These are phyloP conservation scores for Magallana ariakensis DNA, from an alignment of 1,140 invertebrate genomes.

Conservation along the genomic window DNA sequence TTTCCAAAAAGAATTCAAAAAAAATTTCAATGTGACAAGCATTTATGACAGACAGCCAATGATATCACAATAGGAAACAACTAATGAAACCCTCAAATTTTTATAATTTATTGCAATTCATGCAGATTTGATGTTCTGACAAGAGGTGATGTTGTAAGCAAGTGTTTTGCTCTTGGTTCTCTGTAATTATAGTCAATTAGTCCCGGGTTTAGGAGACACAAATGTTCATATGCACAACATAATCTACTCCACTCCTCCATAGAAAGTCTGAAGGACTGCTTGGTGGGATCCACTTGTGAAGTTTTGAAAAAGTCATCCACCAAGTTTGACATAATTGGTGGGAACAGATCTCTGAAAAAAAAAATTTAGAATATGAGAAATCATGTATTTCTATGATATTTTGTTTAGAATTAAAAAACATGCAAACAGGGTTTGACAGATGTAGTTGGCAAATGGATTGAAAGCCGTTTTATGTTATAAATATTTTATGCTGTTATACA, in stretches of 20 bases:
- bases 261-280: conserved; percentile 81
- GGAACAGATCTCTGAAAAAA: conserved; percentile 86
- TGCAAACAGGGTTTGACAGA: no score
- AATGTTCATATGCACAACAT: conserved; percentile 86
- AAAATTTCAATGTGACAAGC: no score
- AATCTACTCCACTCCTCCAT: conserved; percentile 90
- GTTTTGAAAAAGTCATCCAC: conserved; percentile 85
- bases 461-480: no score
- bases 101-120: neutral
- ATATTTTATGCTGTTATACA: no score
- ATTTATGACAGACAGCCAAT: no score
- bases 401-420: no score
- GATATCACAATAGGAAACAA: no score
- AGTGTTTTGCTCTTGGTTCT: conserved; percentile 20
- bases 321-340: conserved; percentile 85
- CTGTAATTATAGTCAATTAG: conserved; percentile 85
- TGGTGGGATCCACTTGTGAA: conserved; percentile 87
- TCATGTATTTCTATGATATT: no score
- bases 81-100: neutral
- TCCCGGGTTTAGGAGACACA: conserved; percentile 86
- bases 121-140: neutral
- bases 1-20: no score
- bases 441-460: no score
- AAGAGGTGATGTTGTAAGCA: neutral
- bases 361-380: neutral